Evolutionary conservation across 2,797 vertebrate species (phyloP), one percentile per base, ranked within the genome.

Genomic region (Danionella dracula): DNA sequence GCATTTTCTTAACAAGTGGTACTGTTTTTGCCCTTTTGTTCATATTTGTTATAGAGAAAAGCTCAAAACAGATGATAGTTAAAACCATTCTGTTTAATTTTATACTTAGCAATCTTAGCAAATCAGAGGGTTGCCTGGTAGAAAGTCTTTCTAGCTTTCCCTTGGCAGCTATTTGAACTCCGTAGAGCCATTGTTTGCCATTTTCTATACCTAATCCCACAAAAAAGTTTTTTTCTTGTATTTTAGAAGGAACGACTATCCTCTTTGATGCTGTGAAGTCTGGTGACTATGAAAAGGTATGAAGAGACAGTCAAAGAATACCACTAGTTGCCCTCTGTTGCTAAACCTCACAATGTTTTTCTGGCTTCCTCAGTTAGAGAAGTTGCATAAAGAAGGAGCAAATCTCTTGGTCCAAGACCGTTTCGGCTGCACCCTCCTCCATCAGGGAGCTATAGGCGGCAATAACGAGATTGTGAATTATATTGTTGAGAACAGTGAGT

Each of bases 391-490:
- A 66, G 86, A 88, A 7, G 93, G 93, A 45, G 90, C 83, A 0
- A 86, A 92, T 79, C 74, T 98, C 53, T 80, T 83, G 72, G 81
- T 89, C 74, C 84, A 89, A 70, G 96, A 98, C 13, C 67, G 65
- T 1, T 80, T 38, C 0, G 91, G 93, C 61, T 89, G 92, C 68
- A 96, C 96, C 0, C 85, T 96, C 59, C 85, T 98, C 51, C 94
- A 98, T 78, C 90, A 94, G 0, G 93, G 93, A 0, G 92, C 94
- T 66, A 82, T 84, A 65, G 80, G 75, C 0, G 91, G 92, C 73
- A 93, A 83, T 84, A 93, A 93, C 71, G 91, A 97, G 4, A 89
- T 95, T 13, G 91, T 95, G 73, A 93, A 90, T 78, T 97, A 93
- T 83, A 90, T 98, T 81, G 86, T 93, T 0, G 89, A 93, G 35